phyloP scores from a whole-genome alignment of 2,797 vertebrate species.

The Lutjanus argentimaculatus region DNA sequence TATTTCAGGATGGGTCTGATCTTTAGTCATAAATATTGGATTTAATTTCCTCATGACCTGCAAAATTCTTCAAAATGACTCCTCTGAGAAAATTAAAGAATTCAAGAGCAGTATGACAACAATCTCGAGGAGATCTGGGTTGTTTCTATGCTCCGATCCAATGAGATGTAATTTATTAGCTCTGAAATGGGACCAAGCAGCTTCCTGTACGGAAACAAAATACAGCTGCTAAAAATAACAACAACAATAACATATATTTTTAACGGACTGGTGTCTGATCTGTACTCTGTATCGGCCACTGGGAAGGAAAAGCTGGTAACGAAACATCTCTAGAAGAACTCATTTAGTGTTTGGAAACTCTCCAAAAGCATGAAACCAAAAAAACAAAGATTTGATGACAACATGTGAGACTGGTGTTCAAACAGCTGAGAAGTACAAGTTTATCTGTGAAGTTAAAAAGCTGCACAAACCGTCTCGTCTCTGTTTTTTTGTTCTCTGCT shows the following conservation, averaged over 20 bases:
- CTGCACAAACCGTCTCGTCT: neutral
- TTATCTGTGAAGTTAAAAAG: neutral
- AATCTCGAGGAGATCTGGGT: neutral
- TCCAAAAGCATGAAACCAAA: neutral
- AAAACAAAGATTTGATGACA: neutral
- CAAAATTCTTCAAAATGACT: neutral
- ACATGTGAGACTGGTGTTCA: no score
- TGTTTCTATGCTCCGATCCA: no score
- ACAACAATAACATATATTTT: no score
- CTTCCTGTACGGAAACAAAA: no score
- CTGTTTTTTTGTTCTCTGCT: neutral
- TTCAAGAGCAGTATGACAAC: neutral
- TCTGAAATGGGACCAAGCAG: no score
- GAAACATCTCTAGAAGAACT: neutral
- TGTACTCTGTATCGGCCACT: no score
- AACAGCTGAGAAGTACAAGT: no score
- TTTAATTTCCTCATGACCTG: neutral
- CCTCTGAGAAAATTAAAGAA: neutral
- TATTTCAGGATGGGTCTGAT: neutral
- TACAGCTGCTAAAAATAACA: no score
- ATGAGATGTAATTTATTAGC: no score
- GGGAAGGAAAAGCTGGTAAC: no score
- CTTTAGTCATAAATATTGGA: constrained; percentile 9
- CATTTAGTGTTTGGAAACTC: neutral
- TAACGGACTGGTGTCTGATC: no score